phyloP scores from a whole-genome alignment of 2,797 vertebrate genomes.

The Helarctos malayanus region DNA sequence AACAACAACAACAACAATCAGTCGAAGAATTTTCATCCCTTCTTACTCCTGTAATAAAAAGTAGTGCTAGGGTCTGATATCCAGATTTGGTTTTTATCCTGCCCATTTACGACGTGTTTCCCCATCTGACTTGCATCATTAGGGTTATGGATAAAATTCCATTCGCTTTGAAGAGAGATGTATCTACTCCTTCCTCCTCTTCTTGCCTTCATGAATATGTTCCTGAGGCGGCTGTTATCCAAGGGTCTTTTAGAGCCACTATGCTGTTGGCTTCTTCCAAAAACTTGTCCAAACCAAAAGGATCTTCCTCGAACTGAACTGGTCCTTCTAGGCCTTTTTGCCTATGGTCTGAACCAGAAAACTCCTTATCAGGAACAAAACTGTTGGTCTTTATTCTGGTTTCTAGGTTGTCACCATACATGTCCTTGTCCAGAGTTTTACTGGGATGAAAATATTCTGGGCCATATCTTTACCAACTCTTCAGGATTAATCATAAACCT shows the following conservation, averaged over 20 bases:
- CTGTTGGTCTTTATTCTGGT: conserved; percentile 94
- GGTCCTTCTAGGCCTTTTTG: conserved; percentile 95
- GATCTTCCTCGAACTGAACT: conserved; percentile 98
- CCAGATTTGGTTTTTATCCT: conserved; percentile 70
- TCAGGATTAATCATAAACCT: conserved; percentile 97
- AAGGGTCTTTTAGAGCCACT: conserved; percentile 97
- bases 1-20: conserved; percentile 64
- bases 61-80: conserved; percentile 62
- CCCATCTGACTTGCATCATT: conserved; percentile 71
- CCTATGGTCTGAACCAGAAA: conserved; percentile 95
- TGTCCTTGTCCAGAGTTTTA: conserved; percentile 95
- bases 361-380: conserved; percentile 96
- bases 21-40: conserved; percentile 63
- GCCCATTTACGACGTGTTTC: conserved; percentile 57
- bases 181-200: conserved; percentile 96
- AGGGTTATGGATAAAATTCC: conserved; percentile 83
- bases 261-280: conserved; percentile 98
- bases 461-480: conserved; percentile 95
- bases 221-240: conserved; percentile 96
- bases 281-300: conserved; percentile 98
- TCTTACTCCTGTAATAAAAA: conserved; percentile 71
- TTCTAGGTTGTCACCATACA: conserved; percentile 95
- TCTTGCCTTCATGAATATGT: conserved; percentile 97
- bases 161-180: conserved; percentile 7
- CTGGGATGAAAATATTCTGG: conserved; percentile 97